Evolutionary conservation across 37 sponge, comb jelly and placozoan species (phyloP), one percentile per base, ranked within the genome.

Genomic region (Haliclona indistincta): DNA sequence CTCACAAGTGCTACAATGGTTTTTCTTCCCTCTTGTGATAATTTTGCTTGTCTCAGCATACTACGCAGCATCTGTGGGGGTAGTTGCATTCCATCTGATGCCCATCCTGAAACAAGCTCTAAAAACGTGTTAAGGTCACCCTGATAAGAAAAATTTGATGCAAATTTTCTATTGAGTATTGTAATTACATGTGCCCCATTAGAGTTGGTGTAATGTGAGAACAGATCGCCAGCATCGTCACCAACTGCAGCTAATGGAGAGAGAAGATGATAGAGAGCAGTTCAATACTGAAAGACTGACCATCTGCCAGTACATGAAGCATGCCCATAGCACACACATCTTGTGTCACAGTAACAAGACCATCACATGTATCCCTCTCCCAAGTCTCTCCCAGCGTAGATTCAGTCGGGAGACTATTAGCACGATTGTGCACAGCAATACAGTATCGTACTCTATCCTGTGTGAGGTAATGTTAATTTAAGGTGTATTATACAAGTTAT

Each of bases 1-100:
- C 75, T 75, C 37, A 88, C 83, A 56, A 82, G 25, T 51, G 70
- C 40, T 25, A 68, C 55, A 1, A 88, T 38, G 22, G 78, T 68
- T 35, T 33, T 58, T 45, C 47, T 70, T 0, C 83, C 88, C 28
- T 52, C 44, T 4, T 38, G 29, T 25, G 49, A 75, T 7, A 55
- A 49, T 43, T 53, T 82, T 58, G 78, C 77, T 10, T 70, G 47
- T 23, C 8, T 43, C 52, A 82, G 33, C 19, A 82, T 26, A 1
- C 26, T 51, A 2, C 35, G 36, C 1, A 78, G 55, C 78, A 89
- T 77, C 26, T 38, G 61, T 20, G 75, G 76, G 3, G 89, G 75
- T 19, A 89, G 30, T n/a, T 54, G 49, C 17, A 68, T 38, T 17
- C 80, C 89, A 47, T 83, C 80, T 25, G 28, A 38, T 25, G 68